Evolutionary conservation across 2,113 vertebrate genomes (phyloP).

Genomic region (Spermophilus dauricus): DNA sequence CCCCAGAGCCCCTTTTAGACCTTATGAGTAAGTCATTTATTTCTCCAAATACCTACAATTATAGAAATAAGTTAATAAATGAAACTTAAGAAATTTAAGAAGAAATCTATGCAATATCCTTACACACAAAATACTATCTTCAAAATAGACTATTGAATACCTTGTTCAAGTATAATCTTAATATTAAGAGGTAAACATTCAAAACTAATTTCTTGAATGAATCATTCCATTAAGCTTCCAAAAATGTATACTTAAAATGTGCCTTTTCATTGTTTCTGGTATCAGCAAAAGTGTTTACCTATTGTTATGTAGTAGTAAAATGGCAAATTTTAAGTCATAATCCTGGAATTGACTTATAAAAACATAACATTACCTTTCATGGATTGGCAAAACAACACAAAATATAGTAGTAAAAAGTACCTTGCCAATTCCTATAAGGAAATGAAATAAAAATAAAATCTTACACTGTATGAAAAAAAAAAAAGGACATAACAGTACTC

Average conservation of each 20-base stretch:
- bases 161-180: neutral
- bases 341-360: neutral
- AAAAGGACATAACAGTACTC: neutral
- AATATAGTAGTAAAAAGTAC: neutral
- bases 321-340: neutral
- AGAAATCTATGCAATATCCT: neutral
- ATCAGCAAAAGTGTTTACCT: neutral
- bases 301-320: neutral
- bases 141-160: neutral
- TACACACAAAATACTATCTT: neutral
- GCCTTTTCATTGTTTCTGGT: neutral
- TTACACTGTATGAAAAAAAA: neutral
- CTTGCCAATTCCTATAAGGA: neutral
- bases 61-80: neutral
- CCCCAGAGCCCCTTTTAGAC: neutral
- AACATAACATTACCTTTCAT: neutral
- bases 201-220: neutral
- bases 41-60: neutral
- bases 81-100: neutral
- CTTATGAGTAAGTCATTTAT: neutral
- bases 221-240: neutral
- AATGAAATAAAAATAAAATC: constrained; percentile 19
- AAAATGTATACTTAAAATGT: neutral
- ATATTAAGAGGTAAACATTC: neutral
- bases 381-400: neutral